Evolutionary conservation across 2,797 vertebrate species (phyloP), one percentile per base, ranked within the genome.

Genomic region (Myripristis jacobus): DNA sequence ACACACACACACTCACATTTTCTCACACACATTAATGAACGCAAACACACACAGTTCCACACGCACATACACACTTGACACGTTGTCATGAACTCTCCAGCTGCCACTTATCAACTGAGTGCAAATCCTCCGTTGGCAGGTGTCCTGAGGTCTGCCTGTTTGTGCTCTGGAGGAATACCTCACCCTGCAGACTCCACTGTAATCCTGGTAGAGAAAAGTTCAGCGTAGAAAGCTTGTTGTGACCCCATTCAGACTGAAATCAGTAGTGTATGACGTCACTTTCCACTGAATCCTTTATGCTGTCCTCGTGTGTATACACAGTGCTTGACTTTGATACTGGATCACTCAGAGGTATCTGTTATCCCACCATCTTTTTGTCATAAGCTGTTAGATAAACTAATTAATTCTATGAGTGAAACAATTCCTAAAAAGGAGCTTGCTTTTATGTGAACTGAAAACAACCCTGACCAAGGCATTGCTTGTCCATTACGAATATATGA

Each of bases 11-110:
- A 21, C 50, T 31, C 55, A 71, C 24, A 27, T 52, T 34, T 63
- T 57, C 44, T 36, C 10, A 43, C 70, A 74, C 56, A 43, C 10
- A 36, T 41, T 68, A 19, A 69, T 57, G 22, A 73, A 69, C 29
- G 25, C 62, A 29, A 18, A 36, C 38, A 55, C 47, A 50, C 47
- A 73, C 38, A 38, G 29, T 41, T 46, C 55, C 66, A 9, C 25
- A 54, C 62, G 41, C 34, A 60, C 38, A 56, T 44, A 7, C 67
- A 76, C 84, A 77, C 79, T 84, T 89, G 77, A 89, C 91, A 91
- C 66, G 34, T 84, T 84, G 88, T 91, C 85, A 80, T 81, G 73
- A 92, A 90, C 58, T 81, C 84, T 57, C 46, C 80, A 87, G 82
- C 88, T 86, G 86, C 74, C 87, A 86, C 59, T 89, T 87, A 84